phyloP scores from a whole-genome alignment of 2,113 vertebrate species.

The Channa argus region DNA sequence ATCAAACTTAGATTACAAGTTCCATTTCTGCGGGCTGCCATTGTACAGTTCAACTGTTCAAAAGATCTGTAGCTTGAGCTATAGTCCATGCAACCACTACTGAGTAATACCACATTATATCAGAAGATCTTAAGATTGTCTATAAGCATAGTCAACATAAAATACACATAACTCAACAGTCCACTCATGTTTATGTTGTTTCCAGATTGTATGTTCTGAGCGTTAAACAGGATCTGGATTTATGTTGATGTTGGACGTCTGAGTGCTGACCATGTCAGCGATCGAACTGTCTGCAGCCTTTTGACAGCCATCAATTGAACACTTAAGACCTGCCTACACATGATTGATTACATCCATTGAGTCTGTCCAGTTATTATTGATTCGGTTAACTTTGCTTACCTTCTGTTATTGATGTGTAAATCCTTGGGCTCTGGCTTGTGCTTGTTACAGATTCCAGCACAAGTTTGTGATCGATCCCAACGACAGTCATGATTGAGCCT shows the following conservation, averaged over 20 bases:
- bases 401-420: constrained; percentile 57
- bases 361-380: constrained; percentile 54
- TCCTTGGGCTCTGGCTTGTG: constrained; percentile 51
- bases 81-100: neutral
- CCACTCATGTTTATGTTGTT: neutral
- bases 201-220: neutral
- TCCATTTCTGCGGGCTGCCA: constrained; percentile 3
- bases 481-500: constrained; percentile 27
- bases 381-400: constrained; percentile 75
- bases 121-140: neutral
- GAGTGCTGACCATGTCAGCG: constrained; percentile 17
- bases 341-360: constrained; percentile 70
- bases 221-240: constrained; percentile 24
- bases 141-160: too few species aligned
- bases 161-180: neutral
- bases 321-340: constrained; percentile 41
- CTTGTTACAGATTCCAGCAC: constrained; percentile 46
- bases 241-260: constrained; percentile 44
- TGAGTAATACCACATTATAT: neutral
- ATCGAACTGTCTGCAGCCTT: constrained; percentile 47
- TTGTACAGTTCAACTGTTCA: neutral
- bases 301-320: constrained; percentile 52
- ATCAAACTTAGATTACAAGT: neutral
- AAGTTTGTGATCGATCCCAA: constrained; percentile 21
- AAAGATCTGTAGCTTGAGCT: neutral